Evolutionary conservation across 2,797 vertebrate species (phyloP), one percentile per base, ranked within the genome.

Genomic region (Anolis apletophallus): DNA sequence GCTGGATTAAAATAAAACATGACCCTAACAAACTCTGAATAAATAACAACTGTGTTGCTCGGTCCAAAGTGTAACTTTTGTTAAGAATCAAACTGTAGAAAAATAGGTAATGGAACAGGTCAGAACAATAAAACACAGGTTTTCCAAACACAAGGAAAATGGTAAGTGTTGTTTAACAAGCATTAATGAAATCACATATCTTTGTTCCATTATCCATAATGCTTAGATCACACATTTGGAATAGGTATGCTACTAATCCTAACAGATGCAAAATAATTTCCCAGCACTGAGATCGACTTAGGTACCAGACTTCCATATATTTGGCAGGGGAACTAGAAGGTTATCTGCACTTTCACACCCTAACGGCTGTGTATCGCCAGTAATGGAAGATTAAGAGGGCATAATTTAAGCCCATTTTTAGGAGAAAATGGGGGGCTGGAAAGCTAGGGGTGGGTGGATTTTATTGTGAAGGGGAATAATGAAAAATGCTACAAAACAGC

Each of bases 1-100:
- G 34, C 14, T 88, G 83, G 74, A 92, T 93, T 93, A 93, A 94
- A 93, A 93, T 91, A 94, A 93, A 95, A 91, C 85, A 89, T 87
- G 73, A 84, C 21, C 86, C 90, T 95, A 93, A 94, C 91, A 93
- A 91, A 93, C 83, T 93, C 90, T 86, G 84, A 93, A 88, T 79
- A 92, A 91, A 93, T 91, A 92, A 92, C 92, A 91, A 11, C 34
- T 83, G 7, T 57, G 83, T 86, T 91, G 54, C 90, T 95, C 91
- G 80, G 85, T 90, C 73, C 86, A 92, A 94, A 92, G 83, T 3
- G 85, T 89, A 90, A 80, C 34, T 10, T 52, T 83, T n/a, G 57
- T 85, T 0, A 87, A 81, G 73, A 88, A 29, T 87, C 68, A 91
- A n/a, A 57, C 19, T 0, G 2, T 14, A 21, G 16, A 54, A 80